A percentile compares a stretch with the other conserved stretches of the same genome.
Evolutionary conservation across 2,797 vertebrate genomes (phyloP).

Genomic region (Discoglossus pictus): DNA sequence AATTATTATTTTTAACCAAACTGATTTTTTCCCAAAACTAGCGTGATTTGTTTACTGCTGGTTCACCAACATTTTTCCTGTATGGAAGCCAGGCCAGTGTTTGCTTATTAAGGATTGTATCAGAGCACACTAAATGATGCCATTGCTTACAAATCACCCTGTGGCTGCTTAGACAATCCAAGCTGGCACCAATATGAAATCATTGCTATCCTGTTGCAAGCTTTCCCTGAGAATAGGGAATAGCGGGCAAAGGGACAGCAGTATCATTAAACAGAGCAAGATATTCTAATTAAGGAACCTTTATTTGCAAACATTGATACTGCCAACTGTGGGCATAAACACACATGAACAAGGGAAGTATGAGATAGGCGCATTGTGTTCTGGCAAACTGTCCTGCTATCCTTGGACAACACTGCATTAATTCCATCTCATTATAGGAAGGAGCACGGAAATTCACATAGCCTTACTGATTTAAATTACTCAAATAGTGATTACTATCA

Average conservation of each 20-base stretch:
- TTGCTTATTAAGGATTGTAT: constrained; percentile 1
- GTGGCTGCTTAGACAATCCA: constrained; percentile 10
- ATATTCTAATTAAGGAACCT: constrained; percentile 41
- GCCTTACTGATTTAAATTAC: background rate
- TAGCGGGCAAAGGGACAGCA: constrained; percentile 26
- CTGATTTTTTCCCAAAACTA: too few relatives aligned
- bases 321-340: constrained; percentile 30
- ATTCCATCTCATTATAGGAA: background rate
- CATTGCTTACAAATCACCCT: constrained; percentile 2
- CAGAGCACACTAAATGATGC: constrained; percentile 9
- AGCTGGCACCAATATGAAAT: constrained; percentile 14
- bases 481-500: too few relatives aligned
- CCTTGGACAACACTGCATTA: constrained; percentile 20
- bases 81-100: constrained; percentile 3
- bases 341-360: constrained; percentile 12
- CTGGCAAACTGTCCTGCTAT: constrained; percentile 33
- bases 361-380: constrained; percentile 7
- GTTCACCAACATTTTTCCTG: too few relatives aligned
- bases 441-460: constrained; percentile 5
- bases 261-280: constrained; percentile 35
- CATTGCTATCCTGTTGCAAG: constrained; percentile 8
- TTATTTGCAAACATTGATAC: constrained; percentile 42
- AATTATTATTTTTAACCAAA: too few relatives aligned
- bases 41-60: too few relatives aligned
- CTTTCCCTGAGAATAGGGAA: constrained; percentile 20